These are phyloP conservation scores for Agapornis roseicollis DNA, from an alignment of 2,113 vertebrate genomes.

Conservation along the genomic window DNA sequence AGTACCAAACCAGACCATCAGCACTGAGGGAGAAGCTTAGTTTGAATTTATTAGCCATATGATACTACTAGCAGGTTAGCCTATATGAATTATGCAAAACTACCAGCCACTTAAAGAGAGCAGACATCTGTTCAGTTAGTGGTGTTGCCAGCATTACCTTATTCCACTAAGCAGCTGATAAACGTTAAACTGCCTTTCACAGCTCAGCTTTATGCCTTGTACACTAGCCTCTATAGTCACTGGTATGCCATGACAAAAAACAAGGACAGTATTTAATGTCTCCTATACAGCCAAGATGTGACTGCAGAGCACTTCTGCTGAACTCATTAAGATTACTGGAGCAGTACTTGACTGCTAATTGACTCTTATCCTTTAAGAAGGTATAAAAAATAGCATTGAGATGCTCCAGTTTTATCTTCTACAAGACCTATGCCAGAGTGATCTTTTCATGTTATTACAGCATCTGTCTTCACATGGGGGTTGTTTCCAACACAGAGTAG, in stretches of 20 bases:
- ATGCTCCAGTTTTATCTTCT: not conserved
- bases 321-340: not conserved
- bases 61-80: not conserved
- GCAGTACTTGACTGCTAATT: not conserved
- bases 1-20: not conserved
- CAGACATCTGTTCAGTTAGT: not conserved
- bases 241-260: not conserved
- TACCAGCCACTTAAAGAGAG: not conserved
- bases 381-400: not conserved
- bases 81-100: not conserved
- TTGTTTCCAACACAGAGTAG: not conserved
- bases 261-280: not conserved
- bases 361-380: constrained; percentile 23
- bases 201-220: not conserved
- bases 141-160: not conserved
- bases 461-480: not conserved
- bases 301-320: not conserved
- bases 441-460: not conserved
- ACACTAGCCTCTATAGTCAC: not conserved
- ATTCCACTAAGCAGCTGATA: not conserved
- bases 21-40: not conserved
- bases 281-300: not conserved
- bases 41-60: not conserved
- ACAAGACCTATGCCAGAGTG: not conserved
- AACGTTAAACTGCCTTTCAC: not conserved